Base-by-base conservation (phyloP, 2,113 vertebrate genomes). In the Callionymus lyra region DNA sequence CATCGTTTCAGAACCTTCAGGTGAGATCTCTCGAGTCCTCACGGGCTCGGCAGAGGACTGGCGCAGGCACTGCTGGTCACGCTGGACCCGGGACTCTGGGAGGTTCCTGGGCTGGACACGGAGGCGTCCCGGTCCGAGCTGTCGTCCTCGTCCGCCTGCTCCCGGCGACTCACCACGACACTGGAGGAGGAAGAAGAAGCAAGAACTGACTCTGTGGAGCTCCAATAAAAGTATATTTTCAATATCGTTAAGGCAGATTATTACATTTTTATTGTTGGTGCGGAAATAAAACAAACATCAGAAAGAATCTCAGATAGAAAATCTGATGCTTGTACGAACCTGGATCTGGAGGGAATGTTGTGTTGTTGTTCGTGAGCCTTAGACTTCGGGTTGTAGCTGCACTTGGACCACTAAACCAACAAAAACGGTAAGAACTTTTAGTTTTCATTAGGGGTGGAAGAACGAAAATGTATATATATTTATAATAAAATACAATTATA, bases 361-460 rank as follows among this genome's bases (percentile, higher is more conserved):
- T 42, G 33, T 1, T 65, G 53, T 21, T 33, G 40, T 59, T 40
- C 55, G 6, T 34, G 37, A 15, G 49, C 6, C 17, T 61, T 73
- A 35, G 42, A 43, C 54, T 41, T 65, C 5, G 72, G 59, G 14
- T 44, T 36, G 58, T 12, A 72, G 60, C 53, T 69, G 11, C 42
- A 32, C 53, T 69, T 72, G 38, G 66, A 80, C 77, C 77, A 82
- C 80, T 80, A 4, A 4, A 56, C 4, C 16, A 13, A 47, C 16
- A 12, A 11, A 15, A 10, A 44, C 6, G 42, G 12, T 34, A 6
- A 17, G 14, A 11, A 44, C 9, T 34, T 34, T 11, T 9, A 6
- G 18, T 17, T 34, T 2, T n/a, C 10, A 15, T 5, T 15, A 14
- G 8, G 6, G 10, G 19, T 2, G 17, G 10, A 16, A 16, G 17